phyloP scores from a whole-genome alignment of 1,140 invertebrate genomes.

The Bombyx mandarina region DNA sequence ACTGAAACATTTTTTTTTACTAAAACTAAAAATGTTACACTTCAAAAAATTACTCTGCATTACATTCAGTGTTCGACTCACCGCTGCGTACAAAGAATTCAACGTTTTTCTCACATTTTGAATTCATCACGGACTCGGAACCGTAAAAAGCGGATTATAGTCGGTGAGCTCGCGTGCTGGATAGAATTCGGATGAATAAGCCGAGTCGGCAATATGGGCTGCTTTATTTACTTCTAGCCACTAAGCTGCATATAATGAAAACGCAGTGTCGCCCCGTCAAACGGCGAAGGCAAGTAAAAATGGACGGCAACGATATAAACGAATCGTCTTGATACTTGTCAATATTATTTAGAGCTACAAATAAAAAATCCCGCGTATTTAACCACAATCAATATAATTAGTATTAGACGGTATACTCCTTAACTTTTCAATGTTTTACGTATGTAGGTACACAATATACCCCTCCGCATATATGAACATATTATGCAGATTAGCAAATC shows the following conservation, averaged over 20 bases:
- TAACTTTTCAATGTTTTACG: no score
- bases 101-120: constrained; percentile 64
- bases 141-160: constrained; percentile 69
- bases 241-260: constrained; percentile 59
- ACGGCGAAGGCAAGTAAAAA: constrained; percentile 37
- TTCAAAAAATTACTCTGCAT: not conserved
- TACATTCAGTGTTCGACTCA: constrained; percentile 20
- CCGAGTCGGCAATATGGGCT: constrained; percentile 58
- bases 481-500: no score
- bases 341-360: no score
- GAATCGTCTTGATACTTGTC: constrained; percentile 22
- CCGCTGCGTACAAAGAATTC: constrained; percentile 48
- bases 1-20: not conserved
- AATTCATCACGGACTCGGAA: constrained; percentile 58
- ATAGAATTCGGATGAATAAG: constrained; percentile 61
- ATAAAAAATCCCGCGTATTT: no score
- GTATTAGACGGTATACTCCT: no score
- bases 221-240: constrained; percentile 51
- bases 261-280: constrained; percentile 59
- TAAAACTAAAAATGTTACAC: no score
- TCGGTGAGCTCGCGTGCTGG: constrained; percentile 40
- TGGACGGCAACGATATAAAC: constrained; percentile 4
- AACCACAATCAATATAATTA: no score
- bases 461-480: no score
- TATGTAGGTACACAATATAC: no score